phyloP scores from a whole-genome alignment of 1,140 invertebrate species.

The Sinella curviseta region DNA sequence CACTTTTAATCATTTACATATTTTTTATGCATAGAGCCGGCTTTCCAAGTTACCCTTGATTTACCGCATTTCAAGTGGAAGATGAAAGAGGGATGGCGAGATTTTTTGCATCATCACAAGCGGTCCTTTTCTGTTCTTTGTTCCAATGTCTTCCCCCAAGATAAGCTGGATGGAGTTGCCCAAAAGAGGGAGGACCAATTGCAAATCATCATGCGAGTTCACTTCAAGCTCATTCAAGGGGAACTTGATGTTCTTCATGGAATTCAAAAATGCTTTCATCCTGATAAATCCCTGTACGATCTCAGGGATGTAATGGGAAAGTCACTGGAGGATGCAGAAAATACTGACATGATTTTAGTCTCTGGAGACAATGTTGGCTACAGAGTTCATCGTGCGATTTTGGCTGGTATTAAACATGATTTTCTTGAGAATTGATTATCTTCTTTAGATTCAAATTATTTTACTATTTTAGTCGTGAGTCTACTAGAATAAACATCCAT shows the following conservation, averaged over 20 bases:
- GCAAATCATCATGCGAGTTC: neutral
- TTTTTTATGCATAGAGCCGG: no score
- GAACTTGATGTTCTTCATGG: neutral
- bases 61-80: no score
- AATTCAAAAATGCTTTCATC: constrained; percentile 1
- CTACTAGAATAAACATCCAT: no score
- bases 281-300: neutral
- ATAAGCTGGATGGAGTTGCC: neutral
- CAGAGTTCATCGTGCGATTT: neutral
- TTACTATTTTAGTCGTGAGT: no score
- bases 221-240: neutral
- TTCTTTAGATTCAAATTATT: no score
- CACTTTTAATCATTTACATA: no score
- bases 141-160: neutral
- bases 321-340: neutral
- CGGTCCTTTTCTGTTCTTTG: no score
- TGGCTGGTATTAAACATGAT: neutral
- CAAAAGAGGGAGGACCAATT: neutral
- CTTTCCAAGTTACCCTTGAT: no score
- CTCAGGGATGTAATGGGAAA: neutral
- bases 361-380: neutral
- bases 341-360: neutral
- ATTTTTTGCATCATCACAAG: no score
- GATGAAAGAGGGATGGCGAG: no score
- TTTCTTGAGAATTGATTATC: no score